phyloP scores from a whole-genome alignment of 2,797 vertebrate genomes.

The Apogon hyalosoma region DNA sequence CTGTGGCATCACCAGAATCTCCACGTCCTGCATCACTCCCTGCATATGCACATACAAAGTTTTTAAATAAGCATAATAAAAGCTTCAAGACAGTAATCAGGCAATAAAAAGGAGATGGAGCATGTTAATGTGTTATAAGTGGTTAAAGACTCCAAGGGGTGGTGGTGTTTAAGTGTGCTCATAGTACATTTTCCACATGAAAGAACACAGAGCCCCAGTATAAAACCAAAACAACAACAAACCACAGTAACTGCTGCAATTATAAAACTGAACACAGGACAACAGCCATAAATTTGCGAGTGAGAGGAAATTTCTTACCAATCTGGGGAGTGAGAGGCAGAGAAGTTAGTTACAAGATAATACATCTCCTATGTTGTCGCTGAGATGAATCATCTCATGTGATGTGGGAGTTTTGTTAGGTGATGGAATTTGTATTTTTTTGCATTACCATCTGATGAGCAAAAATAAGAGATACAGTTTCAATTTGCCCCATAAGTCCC shows the following conservation, averaged over 20 bases:
- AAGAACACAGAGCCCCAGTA: constrained; percentile 24
- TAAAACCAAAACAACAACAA: constrained; percentile 29
- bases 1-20: constrained; percentile 96
- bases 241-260: constrained; percentile 8
- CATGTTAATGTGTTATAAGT: constrained; percentile 35
- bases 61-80: constrained; percentile 23
- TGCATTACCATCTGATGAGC: constrained; percentile 53
- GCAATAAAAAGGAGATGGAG: constrained; percentile 23
- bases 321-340: constrained; percentile 18
- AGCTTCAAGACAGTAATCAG: constrained; percentile 11
- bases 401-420: constrained; percentile 46
- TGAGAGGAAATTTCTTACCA: constrained; percentile 22
- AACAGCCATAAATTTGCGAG: constrained; percentile 15
- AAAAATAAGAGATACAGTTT: constrained; percentile 70
- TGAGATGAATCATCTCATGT: constrained; percentile 55
- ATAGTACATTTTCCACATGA: constrained; percentile 41
- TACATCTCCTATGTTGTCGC: constrained; percentile 11
- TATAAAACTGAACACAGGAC: constrained; percentile 21
- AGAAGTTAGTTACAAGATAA: constrained; percentile 29
- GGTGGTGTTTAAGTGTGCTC: constrained; percentile 9
- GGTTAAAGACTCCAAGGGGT: constrained; percentile 14
- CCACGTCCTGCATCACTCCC: constrained; percentile 98
- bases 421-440: constrained; percentile 27
- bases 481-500: constrained; percentile 68
- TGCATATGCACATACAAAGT: constrained; percentile 63